phyloP scores from a whole-genome alignment of 1,140 invertebrate species.

The Sitobion miscanthi region DNA sequence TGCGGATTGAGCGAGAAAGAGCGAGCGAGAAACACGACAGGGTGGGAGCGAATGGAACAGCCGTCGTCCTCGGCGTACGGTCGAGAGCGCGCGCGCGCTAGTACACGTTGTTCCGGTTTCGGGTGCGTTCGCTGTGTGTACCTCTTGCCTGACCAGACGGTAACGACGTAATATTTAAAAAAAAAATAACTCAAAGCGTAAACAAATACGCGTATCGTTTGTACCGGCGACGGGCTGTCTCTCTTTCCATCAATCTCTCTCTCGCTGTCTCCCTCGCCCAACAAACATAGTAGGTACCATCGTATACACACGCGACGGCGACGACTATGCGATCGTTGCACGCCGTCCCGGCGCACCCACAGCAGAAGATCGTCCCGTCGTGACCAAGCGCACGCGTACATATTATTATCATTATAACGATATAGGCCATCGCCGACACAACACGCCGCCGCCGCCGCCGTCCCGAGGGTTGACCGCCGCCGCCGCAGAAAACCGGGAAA shows the following conservation, averaged over 20 bases:
- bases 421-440: not conserved
- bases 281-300: not conserved
- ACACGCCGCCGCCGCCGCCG: too few relatives aligned
- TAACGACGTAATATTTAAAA: not conserved
- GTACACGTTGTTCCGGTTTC: constrained; percentile 38
- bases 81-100: not conserved
- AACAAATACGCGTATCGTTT: not conserved
- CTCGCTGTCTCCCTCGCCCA: not conserved
- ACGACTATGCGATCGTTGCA: not conserved
- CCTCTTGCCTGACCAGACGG: not conserved
- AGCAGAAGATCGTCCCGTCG: not conserved
- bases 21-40: not conserved
- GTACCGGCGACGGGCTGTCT: not conserved
- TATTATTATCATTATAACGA: not conserved
- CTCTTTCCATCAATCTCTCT: not conserved
- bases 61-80: not conserved
- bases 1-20: too few relatives aligned
- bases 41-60: not conserved
- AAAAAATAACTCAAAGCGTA: not conserved
- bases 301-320: not conserved
- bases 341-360: not conserved
- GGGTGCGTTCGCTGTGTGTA: not conserved
- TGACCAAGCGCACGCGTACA: not conserved
- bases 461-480: not conserved
- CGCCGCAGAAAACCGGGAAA: not conserved